Base-by-base conservation (phyloP, 53 echinoderm and acorn worm species). In the Echinarachnius parma region DNA sequence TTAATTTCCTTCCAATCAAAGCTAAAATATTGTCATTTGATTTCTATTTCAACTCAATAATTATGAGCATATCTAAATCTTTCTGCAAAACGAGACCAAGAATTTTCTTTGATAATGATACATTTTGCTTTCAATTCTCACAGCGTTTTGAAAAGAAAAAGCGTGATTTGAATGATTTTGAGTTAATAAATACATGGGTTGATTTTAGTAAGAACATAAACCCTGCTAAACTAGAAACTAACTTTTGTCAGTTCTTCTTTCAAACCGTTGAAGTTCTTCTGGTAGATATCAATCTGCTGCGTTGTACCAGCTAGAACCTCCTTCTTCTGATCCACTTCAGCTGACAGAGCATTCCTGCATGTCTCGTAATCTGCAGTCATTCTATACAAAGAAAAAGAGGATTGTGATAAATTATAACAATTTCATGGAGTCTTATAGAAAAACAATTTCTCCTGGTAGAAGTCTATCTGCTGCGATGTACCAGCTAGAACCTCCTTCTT, bases 241-340 rank as follows among this genome's bases (percentile, higher is more conserved):
- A 94, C 94, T 84, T 85, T 96, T 23, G 75, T 76, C 9, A 96
- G 80, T 74, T 91, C 91, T 36, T 85, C 66, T 66, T 96, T 96
- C 31, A 96, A 82, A 30, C 79, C 91, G 61, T 92, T 69, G 75
- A 96, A 96, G 80, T 87, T 96, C 48, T 80, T 68, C 82, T 91
- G 91, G 55, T 91, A 88, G 29, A 96, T 78, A 7, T 96, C 84
- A 19, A 96, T 71, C 64, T 96, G 98, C 32, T 85, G 56, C 2
- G 91, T 82, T 48, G 92, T 75, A 58, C 88, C 86, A 5, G 78
- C 34, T 45, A 96, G 64, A 32, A 96, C 82, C 2, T 75, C 49
- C 27, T 78, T 81, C 50, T 91, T 96, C 65, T 85, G 80, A 10
- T 91, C 91, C 35, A 82, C 20, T 60, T 96, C 98, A 1, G 87